These are phyloP conservation scores for Drosophila truncata DNA, from an alignment of 1,140 invertebrate genomes.

Conservation along the genomic window DNA sequence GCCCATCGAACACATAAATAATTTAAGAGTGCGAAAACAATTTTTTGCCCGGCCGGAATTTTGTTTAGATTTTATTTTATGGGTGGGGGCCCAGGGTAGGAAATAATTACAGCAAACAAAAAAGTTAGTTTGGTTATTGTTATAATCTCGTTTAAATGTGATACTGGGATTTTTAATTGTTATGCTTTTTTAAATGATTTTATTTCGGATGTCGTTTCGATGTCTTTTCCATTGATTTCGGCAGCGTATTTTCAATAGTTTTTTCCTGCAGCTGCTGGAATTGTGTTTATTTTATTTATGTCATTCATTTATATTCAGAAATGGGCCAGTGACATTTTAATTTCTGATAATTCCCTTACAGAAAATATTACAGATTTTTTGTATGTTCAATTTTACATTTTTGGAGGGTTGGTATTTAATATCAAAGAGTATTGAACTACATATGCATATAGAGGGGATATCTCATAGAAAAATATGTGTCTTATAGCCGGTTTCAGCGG, in stretches of 20 bases:
- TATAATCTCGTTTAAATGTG: conserved; percentile 38
- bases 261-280: conserved; percentile 13
- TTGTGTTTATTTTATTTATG: conserved; percentile 27
- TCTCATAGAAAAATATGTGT: too few relatives aligned
- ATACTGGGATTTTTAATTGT: conserved; percentile 40
- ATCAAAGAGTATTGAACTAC: too few relatives aligned
- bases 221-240: conserved; percentile 22
- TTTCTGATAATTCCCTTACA: conserved; percentile 8
- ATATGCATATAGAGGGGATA: too few relatives aligned
- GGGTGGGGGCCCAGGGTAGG: not conserved
- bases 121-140: conserved; percentile 24
- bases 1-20: conserved; percentile 48
- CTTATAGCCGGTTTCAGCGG: too few relatives aligned
- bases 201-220: conserved; percentile 13
- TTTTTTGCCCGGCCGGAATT: conserved; percentile 9
- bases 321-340: conserved; percentile 20
- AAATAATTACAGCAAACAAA: conserved; percentile 29
- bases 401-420: not conserved
- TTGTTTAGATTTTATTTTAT: conserved; percentile 33
- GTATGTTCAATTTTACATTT: not conserved
- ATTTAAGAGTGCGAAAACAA: conserved; percentile 43
- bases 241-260: conserved; percentile 19
- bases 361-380: not conserved
- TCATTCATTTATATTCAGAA: conserved; percentile 25
- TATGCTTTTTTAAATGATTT: conserved; percentile 36